These are phyloP conservation scores for Tinea semifulvella DNA, from an alignment of 2,888 invertebrate genomes.

Conservation along the genomic window DNA sequence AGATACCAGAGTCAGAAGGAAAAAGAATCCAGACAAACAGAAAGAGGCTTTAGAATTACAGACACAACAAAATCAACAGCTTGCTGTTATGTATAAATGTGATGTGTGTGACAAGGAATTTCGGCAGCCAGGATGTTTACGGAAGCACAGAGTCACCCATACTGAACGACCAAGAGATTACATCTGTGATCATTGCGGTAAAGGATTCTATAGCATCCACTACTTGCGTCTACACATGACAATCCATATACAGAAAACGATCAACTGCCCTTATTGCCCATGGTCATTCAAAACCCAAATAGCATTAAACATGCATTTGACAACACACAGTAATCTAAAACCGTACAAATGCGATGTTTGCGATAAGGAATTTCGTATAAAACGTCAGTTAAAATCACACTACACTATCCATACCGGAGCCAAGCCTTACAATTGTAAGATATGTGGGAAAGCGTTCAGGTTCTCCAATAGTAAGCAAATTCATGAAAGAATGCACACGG, in stretches of 20 bases:
- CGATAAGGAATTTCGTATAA: constrained; percentile 51
- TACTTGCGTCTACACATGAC: constrained; percentile 49
- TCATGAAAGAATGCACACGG: constrained; percentile 55
- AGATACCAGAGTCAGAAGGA: too few relatives aligned
- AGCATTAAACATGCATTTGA: constrained; percentile 47
- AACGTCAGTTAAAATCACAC: constrained; percentile 54
- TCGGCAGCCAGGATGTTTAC: constrained; percentile 44
- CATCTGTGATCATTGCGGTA: constrained; percentile 53
- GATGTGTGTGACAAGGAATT: constrained; percentile 46
- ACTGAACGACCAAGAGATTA: constrained; percentile 52
- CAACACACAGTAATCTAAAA: constrained; percentile 46
- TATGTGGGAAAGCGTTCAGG: constrained; percentile 51
- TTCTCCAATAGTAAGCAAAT: constrained; percentile 53
- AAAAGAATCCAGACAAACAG: constrained; percentile 34
- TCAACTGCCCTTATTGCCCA: constrained; percentile 51
- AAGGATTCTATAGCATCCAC: constrained; percentile 59
- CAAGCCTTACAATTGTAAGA: constrained; percentile 50
- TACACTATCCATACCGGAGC: constrained; percentile 56
- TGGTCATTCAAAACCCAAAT: constrained; percentile 49
- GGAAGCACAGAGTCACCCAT: constrained; percentile 47
- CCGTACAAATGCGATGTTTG: constrained; percentile 59
- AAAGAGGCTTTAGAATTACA: constrained; percentile 21
- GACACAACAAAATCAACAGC: constrained; percentile 22
- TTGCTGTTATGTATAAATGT: constrained; percentile 38
- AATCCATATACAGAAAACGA: constrained; percentile 52